Evolutionary conservation across 2,888 invertebrate genomes (phyloP), one percentile per base, ranked within the genome.

Genomic region (Megaustenia siamemsis): DNA sequence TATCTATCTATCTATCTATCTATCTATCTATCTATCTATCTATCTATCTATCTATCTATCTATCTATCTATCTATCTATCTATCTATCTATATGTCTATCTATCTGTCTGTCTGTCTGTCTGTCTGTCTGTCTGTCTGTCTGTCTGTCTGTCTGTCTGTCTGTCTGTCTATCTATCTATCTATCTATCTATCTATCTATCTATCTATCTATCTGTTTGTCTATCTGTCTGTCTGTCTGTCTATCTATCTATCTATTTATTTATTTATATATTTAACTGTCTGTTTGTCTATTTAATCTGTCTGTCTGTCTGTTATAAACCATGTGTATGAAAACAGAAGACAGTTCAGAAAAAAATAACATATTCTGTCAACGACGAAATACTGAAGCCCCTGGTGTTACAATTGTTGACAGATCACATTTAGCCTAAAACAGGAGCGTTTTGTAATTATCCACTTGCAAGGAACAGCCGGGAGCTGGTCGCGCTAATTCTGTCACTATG

Each of bases 21-120:
- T 68, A 35, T 68, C 35, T 68, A 15, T 68, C 68, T 68, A 35
- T 68, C 38, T 68, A 35, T 68, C 68, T 68, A 38, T 68, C 35
- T 68, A 15, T 68, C 68, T 68, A 35, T 68, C 38, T 68, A 35
- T 68, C 68, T 68, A 35, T 68, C 68, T 68, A 15, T 68, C 68
- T 68, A 35, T 68, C 38, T 68, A 35, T 68, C 68, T 68, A 35
- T 68, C 68, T 68, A 21, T 68, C 68, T 68, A 35, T 68, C 38
- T 68, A 35, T 68, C 68, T 68, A 35, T 68, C 68, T 68, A 35
- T 68, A 35, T 68, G 15, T 68, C 38, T 68, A 24, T 69, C 69
- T 69, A 40, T 69, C 69, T 69, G 24, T 69, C 69, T 69, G 24
- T 69, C 69, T 68, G 38, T 38, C 68, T 68, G 15, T 68, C 18